Percentiles rank a stretch among this genome's conserved stretches.
phyloP scores from a whole-genome alignment of 2,797 vertebrate species.

The Erpetoichthys calabaricus region DNA sequence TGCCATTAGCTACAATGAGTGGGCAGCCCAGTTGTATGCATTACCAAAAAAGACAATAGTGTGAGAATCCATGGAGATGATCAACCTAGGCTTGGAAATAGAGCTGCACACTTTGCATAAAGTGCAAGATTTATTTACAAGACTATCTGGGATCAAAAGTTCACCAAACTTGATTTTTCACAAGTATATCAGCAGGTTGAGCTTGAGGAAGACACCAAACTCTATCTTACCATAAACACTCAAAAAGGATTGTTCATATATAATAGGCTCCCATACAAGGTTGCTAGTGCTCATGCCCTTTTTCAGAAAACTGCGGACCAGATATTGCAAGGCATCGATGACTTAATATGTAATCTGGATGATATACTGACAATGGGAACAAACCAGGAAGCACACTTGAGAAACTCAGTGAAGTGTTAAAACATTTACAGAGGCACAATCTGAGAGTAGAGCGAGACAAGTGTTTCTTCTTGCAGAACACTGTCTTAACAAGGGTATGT shows the following conservation, averaged over 20 bases:
- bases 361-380: no score
- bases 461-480: no score
- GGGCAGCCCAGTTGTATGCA: conserved; percentile 6
- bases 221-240: neutral
- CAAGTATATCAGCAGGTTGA: neutral
- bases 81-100: conserved; percentile 7
- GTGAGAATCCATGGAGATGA: conserved; percentile 4
- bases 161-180: neutral
- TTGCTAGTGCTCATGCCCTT: neutral
- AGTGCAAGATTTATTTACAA: neutral
- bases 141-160: neutral
- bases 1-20: conserved; percentile 10
- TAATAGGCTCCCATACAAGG: neutral
- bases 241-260: neutral
- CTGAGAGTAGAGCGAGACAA: no score
- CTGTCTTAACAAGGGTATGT: no score
- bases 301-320: no score
- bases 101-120: conserved; percentile 8
- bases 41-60: neutral
- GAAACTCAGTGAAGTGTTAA: no score
- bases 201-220: neutral
- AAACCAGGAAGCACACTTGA: no score
- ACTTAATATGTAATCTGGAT: no score
- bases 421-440: no score
- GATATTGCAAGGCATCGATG: no score